These are phyloP conservation scores for Oscheius sp. DNA, from an alignment of 1,140 invertebrate genomes.

Conservation along the genomic window DNA sequence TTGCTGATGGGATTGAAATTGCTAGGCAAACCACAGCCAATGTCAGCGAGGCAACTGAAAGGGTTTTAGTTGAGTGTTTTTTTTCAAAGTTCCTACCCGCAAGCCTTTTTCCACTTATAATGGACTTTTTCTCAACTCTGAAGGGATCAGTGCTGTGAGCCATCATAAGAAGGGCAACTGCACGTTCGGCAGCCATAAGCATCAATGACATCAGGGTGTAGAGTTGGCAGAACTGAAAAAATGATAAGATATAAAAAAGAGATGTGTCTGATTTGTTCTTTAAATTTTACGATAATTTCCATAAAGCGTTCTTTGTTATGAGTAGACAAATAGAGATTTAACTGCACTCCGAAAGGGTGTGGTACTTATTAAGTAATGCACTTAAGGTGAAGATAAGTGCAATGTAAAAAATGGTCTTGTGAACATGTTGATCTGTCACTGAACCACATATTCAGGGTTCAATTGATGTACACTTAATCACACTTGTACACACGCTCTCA, in stretches of 20 bases:
- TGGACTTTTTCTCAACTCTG: neutral
- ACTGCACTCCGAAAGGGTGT: no score
- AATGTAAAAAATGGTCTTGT: no score
- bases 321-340: neutral
- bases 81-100: neutral
- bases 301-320: neutral
- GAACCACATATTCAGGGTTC: neutral
- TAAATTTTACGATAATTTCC: no score
- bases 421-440: neutral
- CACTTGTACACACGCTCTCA: no score
- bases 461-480: no score
- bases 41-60: neutral
- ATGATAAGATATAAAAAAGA: no score
- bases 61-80: neutral
- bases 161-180: neutral
- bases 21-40: neutral
- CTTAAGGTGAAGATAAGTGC: no score
- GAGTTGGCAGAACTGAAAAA: constrained; percentile 9
- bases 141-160: neutral
- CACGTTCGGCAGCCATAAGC: neutral
- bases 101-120: neutral
- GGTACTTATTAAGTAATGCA: no score
- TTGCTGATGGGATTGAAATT: neutral
- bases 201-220: constrained; percentile 1
- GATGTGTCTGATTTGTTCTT: neutral